Evolutionary conservation across 2,113 vertebrate species (phyloP), one percentile per base, ranked within the genome.

Genomic region (Leptobrachium leishanense): DNA sequence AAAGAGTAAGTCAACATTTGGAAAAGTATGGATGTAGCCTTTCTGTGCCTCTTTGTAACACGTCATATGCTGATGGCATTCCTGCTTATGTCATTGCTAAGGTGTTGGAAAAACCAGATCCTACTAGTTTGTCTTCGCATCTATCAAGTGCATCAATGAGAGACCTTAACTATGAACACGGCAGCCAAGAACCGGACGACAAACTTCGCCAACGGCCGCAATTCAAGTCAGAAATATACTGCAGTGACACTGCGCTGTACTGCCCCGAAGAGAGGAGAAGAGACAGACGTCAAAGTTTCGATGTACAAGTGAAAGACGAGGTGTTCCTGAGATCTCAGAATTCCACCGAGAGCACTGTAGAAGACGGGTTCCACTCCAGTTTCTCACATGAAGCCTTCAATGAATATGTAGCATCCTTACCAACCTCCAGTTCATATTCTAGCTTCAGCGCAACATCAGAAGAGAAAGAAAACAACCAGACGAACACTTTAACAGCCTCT

Each of bases 161-260:
- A 6, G 91, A 93, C 70, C 85, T 90, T 78, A 85, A 75, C 70
- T 93, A 90, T 74, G 87, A 92, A 63, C 82, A 92, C 44, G 90
- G 90, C 74, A 84, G 88, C 64, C 82, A 91, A 53, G 95, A 92
- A 20, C 88, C 91, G 6, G 78, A 82, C 0, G 94, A 96, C 74
- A 94, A 95, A 81, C 85, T 89, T 0, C 89, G 92, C 65, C 90
- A 93, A 1, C 89, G 90, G 2, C 72, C 88, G n/a, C 87, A 93
- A 0, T 96, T 94, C 80, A 98, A 98, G 85, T 90, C 92, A 0
- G 96, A 99, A 82, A 84, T 96, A 81, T 98, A 96, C 88, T 94
- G 95, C 89, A 98, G 98, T 0, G 97, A 99, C 84, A 95, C 96
- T 0, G 96, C 95, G 0, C 95, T 98, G 57, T 98, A 98, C 85